Conservation (phyloP, 2,888 invertebrate genomes). For the Chloromyia formosa region DNA sequence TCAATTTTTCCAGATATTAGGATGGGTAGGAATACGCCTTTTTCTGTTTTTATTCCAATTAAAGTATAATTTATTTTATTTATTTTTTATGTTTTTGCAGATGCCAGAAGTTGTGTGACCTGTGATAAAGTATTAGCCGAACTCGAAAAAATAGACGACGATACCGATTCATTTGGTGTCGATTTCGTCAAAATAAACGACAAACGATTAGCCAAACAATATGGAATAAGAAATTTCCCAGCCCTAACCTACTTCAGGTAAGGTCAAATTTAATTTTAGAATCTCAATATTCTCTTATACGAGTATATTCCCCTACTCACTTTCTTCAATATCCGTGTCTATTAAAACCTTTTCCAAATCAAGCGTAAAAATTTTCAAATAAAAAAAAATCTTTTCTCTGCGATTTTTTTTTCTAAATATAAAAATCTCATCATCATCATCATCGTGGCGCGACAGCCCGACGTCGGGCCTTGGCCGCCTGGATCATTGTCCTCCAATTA, state of each 20-base stretch:
- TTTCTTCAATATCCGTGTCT: background rate
- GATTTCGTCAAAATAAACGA: slow-evolving; percentile 97
- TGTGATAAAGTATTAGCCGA: slow-evolving; percentile 91
- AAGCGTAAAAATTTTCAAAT: no score
- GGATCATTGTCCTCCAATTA: no score
- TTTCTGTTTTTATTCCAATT: no score
- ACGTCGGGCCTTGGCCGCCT: no score
- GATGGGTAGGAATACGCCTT: no score
- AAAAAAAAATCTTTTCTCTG: no score
- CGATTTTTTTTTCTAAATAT: no score
- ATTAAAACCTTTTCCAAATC: background rate
- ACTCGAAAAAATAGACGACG: slow-evolving; percentile 94
- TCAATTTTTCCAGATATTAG: no score
- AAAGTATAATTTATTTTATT: background rate
- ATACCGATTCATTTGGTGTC: slow-evolving; percentile 92
- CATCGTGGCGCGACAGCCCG: no score
- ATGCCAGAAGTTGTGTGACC: slow-evolving; percentile 90
- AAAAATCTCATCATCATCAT: no score
- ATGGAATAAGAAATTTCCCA: slow-evolving; percentile 95
- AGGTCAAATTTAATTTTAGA: background rate
- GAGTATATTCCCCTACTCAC: background rate
- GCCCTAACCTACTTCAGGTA: slow-evolving; percentile 90
- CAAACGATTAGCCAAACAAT: slow-evolving; percentile 94
- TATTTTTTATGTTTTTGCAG: slow-evolving; percentile 65
- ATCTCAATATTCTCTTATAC: no score